A percentile compares a stretch with the other conserved stretches of the same genome.
Conservation (phyloP, 2,888 invertebrate species). For the Diplazon laetatorius region DNA sequence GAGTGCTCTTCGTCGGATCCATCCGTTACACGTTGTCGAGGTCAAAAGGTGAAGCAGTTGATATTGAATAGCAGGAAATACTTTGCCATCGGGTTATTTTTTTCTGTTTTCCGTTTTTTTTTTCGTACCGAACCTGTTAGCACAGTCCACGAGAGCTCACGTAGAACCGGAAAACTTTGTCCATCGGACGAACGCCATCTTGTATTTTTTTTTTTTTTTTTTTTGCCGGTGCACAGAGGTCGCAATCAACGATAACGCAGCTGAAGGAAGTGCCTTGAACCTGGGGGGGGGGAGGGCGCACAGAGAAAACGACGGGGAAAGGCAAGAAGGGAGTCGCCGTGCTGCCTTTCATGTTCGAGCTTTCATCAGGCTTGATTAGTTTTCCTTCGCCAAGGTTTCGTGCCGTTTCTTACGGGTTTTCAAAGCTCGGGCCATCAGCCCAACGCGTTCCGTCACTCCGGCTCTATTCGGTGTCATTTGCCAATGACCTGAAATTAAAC, state of each 20-base stretch:
- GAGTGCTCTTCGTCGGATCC: slow-evolving; percentile 19
- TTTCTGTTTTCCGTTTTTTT: slow-evolving; percentile 8
- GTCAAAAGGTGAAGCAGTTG: slow-evolving; percentile 50
- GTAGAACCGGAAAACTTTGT: slow-evolving; percentile 37
- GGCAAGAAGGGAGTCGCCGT: slow-evolving; percentile 51
- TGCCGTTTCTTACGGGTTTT: slow-evolving; percentile 27
- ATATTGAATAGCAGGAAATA: slow-evolving; percentile 51
- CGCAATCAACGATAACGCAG: slow-evolving; percentile 66
- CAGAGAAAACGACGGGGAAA: slow-evolving; percentile 38
- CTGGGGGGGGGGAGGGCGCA: slow-evolving; percentile 31
- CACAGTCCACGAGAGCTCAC: background rate
- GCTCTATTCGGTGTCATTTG: slow-evolving; percentile 18
- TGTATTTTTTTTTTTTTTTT: slow-evolving; percentile 37
- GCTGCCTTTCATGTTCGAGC: slow-evolving; percentile 67
- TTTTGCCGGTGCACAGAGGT: slow-evolving; percentile 50
- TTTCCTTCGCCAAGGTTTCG: slow-evolving; percentile 58
- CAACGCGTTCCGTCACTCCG: slow-evolving; percentile 6
- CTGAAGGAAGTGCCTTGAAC: slow-evolving; percentile 49
- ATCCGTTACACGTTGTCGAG: background rate
- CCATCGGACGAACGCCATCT: slow-evolving; percentile 49
- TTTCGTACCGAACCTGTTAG: slow-evolving; percentile 2
- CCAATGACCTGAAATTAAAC: background rate
- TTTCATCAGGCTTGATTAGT: slow-evolving; percentile 69
- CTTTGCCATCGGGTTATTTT: slow-evolving; percentile 6
- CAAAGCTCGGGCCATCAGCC: background rate